Base-by-base conservation (phyloP, 2,888 invertebrate species). In the Protonemura montana region DNA sequence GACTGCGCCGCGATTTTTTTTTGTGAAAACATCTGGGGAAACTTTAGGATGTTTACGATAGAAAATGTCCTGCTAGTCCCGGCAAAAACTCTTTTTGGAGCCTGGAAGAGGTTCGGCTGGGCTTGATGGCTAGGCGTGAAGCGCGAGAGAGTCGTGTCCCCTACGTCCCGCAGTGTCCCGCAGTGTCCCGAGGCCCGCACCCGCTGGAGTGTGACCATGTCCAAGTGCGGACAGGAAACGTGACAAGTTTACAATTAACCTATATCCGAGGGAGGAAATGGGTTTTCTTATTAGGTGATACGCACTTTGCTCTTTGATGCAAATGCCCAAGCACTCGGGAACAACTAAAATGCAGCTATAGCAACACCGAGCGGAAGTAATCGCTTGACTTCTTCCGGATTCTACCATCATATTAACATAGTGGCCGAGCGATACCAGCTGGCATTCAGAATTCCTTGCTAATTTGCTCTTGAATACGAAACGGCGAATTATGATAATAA, bases 371-470 rank as follows among this genome's bases (percentile, higher is more conserved):
- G 28, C 81, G 81, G 81, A 81, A 81, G 81, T 81, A 28, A 29
- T 30, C 81, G 81, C 30, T 81, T 81, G 28, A n/a, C 81, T 81
- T 81, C 81, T 81, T 81, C 81, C 81, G 81, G 81, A 29, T 81
- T 81, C n/a, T 29, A 27, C n/a, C 26, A 78, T 78, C 28, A n/a
- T 25, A 27, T 28, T 59, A 59, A 21, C 59, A 59, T 59, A 59
- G 7, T 78, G 10, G 28, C 78, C n/a, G n/a, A n/a, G 78, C 78
- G 28, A 78, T n/a, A 78, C 78, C 78, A 78, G 26, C 78, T 78
- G 78, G 27, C 78, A 13, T 6, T 78, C 78, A 10, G n/a, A 28
- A 81, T 81, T 81, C 81, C 30, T 30, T 81, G 28, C n/a, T 81
- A 81, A 81, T 81, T 81, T n/a, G n/a, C 81, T n/a, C 30, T 28